A percentile compares a stretch with the other conserved stretches of the same genome.
These are phyloP conservation scores for Apocheima hispidaria DNA, from an alignment of 2,888 invertebrate species.

Conservation along the genomic window DNA sequence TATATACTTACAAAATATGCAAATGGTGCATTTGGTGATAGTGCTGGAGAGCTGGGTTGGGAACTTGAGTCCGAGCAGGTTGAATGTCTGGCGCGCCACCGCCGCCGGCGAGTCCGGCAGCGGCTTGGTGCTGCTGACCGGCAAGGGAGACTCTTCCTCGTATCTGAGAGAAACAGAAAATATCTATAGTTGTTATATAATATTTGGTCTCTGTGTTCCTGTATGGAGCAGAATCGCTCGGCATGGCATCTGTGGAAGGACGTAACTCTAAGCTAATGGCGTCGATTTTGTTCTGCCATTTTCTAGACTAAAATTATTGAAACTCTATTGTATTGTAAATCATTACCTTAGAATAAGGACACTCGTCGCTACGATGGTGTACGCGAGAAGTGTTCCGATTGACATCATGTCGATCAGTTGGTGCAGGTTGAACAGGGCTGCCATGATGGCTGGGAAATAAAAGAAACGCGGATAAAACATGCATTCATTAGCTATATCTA, in stretches of 20 bases:
- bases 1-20: slow-evolving; percentile 66
- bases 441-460: slow-evolving; percentile 89
- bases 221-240: no score
- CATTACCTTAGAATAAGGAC: slow-evolving; percentile 95
- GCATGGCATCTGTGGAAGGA: no score
- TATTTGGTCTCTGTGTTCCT: no score
- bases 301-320: no score
- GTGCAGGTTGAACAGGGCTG: slow-evolving; percentile 94
- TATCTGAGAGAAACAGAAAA: slow-evolving; percentile 59
- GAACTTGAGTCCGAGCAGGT: slow-evolving; percentile 89
- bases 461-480: neutral
- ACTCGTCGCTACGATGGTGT: slow-evolving; percentile 96
- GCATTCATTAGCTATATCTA: no score
- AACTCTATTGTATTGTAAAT: no score
- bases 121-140: slow-evolving; percentile 62
- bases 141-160: slow-evolving; percentile 65
- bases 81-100: slow-evolving; percentile 87
- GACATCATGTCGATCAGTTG: slow-evolving; percentile 99
- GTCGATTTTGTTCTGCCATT: no score
- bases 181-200: no score
- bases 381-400: slow-evolving; percentile 95
- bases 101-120: slow-evolving; percentile 62
- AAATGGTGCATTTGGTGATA: slow-evolving; percentile 87
- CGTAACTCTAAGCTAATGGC: no score
- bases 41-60: slow-evolving; percentile 88